Percentiles rank a stretch among this genome's conserved stretches.
These are phyloP conservation scores for rabbit (Oryctolagus cuniculus) DNA, from an alignment of 2,113 vertebrate genomes.

Conservation along the genomic window mOryCun1.1 NC_091435.1:93968501-93969000, in stretches of 20 bases:
- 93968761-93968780: neutral
- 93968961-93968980: neutral
- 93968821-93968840: neutral
- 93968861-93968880: neutral
- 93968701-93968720: conserved; percentile 42
- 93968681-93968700: conserved; percentile 27
- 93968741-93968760: conserved; percentile 25
- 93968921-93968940: neutral
- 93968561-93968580: too few species aligned
- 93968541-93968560: too few species aligned
- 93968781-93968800: neutral
- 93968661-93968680: neutral
- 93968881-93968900: neutral
- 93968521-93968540: too few species aligned
- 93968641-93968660: too few species aligned
- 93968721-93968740: neutral
- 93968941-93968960: neutral
- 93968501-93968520: too few species aligned
- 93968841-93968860: neutral
- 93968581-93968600: too few species aligned
- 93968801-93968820: neutral
- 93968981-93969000: neutral
- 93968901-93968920: neutral
- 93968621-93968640: too few species aligned
- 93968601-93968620: too few species aligned